Percentiles rank a stretch among this genome's conserved stretches.
phyloP scores from a whole-genome alignment of 2,797 vertebrate genomes.

The Pygocentrus nattereri region DNA sequence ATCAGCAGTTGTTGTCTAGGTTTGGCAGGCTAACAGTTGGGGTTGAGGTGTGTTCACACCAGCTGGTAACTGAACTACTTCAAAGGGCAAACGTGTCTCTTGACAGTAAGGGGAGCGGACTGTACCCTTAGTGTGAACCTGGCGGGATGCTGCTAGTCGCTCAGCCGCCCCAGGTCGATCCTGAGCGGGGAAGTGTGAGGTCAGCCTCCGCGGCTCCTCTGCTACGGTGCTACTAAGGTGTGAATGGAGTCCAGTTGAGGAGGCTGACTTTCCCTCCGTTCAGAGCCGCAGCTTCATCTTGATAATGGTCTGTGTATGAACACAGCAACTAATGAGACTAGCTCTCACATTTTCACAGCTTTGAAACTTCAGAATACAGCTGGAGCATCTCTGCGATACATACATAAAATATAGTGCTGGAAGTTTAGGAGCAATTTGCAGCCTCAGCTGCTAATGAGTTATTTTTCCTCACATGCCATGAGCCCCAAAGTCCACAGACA shows the following conservation, averaged over 20 bases:
- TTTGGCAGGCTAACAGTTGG: background rate
- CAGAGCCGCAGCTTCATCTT: no score
- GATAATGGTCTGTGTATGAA: background rate
- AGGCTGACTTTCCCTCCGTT: background rate
- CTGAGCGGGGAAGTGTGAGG: slow-evolving; percentile 48
- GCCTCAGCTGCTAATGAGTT: no score
- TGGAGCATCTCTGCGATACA: background rate
- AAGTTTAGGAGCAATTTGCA: no score
- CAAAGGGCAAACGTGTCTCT: slow-evolving; percentile 47
- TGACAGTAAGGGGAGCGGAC: slow-evolving; percentile 18
- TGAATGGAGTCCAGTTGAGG: background rate
- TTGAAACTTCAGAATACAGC: background rate
- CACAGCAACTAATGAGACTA: background rate
- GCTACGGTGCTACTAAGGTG: slow-evolving; percentile 13
- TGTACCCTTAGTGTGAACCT: slow-evolving; percentile 29
- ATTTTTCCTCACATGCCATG: background rate
- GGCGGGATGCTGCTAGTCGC: slow-evolving; percentile 5
- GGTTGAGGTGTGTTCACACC: slow-evolving; percentile 46
- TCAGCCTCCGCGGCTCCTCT: slow-evolving; percentile 34
- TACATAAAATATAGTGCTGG: no score
- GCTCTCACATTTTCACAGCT: background rate
- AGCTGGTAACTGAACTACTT: slow-evolving; percentile 37
- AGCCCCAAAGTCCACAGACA: background rate
- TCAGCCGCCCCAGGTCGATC: background rate
- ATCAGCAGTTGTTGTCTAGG: slow-evolving; percentile 28